Percentiles rank a stretch among this genome's conserved stretches.
Evolutionary conservation across 2,888 invertebrate genomes (phyloP).

Genomic region (Helicoverpa assulta): DNA sequence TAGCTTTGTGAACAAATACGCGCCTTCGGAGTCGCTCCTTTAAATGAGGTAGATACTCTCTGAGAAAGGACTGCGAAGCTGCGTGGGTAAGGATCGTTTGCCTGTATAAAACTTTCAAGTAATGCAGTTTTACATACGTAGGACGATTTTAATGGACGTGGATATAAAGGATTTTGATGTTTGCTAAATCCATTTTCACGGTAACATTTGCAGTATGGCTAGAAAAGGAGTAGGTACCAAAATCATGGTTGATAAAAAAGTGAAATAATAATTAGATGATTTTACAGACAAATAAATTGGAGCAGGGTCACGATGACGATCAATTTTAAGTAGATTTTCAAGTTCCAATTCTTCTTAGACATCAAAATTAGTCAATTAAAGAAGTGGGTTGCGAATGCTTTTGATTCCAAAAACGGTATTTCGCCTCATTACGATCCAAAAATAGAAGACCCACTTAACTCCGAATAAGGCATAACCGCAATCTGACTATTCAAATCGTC

Average conservation of each 20-base stretch:
- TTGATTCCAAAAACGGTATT: slow-evolving; percentile 13
- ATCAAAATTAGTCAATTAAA: slow-evolving; percentile 1
- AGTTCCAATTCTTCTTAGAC: not conserved
- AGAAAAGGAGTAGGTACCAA: not conserved
- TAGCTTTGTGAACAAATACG: slow-evolving; percentile 60
- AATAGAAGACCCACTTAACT: slow-evolving; percentile 13
- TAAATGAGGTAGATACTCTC: slow-evolving; percentile 10
- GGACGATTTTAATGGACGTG: not conserved
- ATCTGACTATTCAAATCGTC: slow-evolving; percentile 46
- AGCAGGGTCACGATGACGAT: not conserved
- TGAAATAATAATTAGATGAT: not conserved
- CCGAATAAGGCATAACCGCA: slow-evolving; percentile 16
- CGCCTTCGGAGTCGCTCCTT: slow-evolving; percentile 19
- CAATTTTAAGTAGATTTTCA: not conserved
- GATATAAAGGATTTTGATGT: not conserved
- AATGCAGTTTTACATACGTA: not conserved
- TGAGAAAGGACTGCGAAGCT: slow-evolving; percentile 2
- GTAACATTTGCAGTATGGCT: not conserved
- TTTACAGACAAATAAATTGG: not conserved
- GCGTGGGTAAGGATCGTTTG: too few relatives aligned
- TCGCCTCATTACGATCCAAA: slow-evolving; percentile 4
- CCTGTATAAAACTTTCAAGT: slow-evolving; percentile 1
- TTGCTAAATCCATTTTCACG: not conserved
- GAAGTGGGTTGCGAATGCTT: not conserved
- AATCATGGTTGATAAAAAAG: not conserved